Evolutionary conservation across 2,113 vertebrate genomes (phyloP), one percentile per base, ranked within the genome.

Genomic region (Centropristis striata): DNA sequence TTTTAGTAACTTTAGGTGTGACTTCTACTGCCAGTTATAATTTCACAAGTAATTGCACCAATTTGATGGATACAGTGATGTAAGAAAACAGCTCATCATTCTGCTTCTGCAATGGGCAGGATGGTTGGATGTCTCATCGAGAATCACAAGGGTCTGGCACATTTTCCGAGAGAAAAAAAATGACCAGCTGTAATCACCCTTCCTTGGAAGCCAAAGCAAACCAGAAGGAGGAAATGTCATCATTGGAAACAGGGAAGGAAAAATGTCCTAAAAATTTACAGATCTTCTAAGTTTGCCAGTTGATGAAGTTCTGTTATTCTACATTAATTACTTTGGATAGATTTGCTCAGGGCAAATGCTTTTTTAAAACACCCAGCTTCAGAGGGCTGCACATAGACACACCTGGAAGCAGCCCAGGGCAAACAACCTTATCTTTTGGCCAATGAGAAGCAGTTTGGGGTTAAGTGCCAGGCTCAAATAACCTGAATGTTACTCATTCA

Each of bases 141-240:
- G 46, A 69, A 42, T 36, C 3, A 16, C 42, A 50, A 65, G 42
- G 14, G 42, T 32, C 51, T 76, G 64, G 53, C 66, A 8, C 20
- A 16, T 51, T 59, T 55, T 50, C 4, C 16, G 11, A 7, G 50
- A 46, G 63, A 57, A 51, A 69, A 28, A 32, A 53, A 53, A 68
- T 9, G 44, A 78, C 65, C 49, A 55, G 74, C 60, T 69, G 50
- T 32, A 72, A 78, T 75, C 47, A 18, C 37, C 10, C 11, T 39
- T 70, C 25, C 16, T 41, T 27, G 41, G 60, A 49, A 23, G 54
- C 55, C 39, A 84, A 76, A 55, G 39, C 65, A 66, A 84, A 78
- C 16, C 23, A 13, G 59, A 65, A 27, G 13, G 44, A 58, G 15
- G 42, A 60, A 46, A 67, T 66, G n/a, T 27, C 57, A 70, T 58